These are phyloP conservation scores for Phallusia fumigata DNA, from an alignment of 23 tunicate species.

Conservation along the genomic window DNA sequence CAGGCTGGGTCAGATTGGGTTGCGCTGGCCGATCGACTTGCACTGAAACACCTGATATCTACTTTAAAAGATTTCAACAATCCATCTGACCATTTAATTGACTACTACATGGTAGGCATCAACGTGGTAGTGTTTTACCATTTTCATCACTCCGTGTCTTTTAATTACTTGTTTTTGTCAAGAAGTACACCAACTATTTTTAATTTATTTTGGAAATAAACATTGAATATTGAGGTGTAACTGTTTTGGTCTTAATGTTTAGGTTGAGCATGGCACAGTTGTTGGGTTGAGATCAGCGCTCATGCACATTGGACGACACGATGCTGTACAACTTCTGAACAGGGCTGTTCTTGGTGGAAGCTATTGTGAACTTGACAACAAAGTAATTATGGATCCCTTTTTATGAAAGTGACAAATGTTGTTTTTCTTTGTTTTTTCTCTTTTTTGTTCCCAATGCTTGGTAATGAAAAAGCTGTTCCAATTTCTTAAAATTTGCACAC, in stretches of 20 bases:
- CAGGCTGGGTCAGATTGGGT: constrained; percentile 54
- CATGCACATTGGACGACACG: constrained; percentile 50
- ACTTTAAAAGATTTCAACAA: constrained; percentile 17
- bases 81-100: constrained; percentile 55
- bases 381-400: background rate
- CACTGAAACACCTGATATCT: constrained; percentile 7
- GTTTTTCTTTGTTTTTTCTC: background rate
- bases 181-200: no score
- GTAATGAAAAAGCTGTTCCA: no score
- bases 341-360: constrained; percentile 25
- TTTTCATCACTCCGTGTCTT: no score
- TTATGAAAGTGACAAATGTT: background rate
- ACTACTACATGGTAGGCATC: constrained; percentile 41
- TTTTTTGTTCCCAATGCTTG: no score
- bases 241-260: background rate
- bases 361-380: constrained; percentile 8
- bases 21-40: constrained; percentile 62
- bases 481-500: background rate
- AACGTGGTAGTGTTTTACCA: background rate
- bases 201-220: no score
- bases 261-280: constrained; percentile 42
- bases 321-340: constrained; percentile 53
- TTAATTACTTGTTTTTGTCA: background rate
- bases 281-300: constrained; percentile 54
- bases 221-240: background rate